Conservation (phyloP, 2,797 vertebrate species). For the Hydrocynus forskahlii region DNA sequence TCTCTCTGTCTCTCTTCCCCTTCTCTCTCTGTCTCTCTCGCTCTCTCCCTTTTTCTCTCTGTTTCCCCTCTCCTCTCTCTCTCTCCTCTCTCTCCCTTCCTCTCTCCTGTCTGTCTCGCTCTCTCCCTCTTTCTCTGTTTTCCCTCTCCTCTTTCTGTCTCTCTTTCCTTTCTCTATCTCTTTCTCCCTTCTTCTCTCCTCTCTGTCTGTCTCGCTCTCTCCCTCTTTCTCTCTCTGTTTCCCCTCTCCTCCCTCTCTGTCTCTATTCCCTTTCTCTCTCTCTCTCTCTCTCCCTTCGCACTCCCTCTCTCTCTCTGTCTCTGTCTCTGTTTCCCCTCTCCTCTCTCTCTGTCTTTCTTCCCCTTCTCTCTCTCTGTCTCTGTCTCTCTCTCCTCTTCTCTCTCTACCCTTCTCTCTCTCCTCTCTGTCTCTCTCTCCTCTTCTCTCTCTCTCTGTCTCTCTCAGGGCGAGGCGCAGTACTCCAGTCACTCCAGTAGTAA, state of each 20-base stretch:
- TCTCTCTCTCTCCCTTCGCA: too few species aligned
- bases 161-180: neutral
- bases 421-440: too few species aligned
- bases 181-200: neutral
- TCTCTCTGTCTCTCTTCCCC: too few species aligned
- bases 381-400: neutral
- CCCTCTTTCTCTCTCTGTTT: neutral
- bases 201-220: neutral
- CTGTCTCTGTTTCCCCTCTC: too few species aligned
- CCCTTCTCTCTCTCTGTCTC: neutral
- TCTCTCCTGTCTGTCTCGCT: too few species aligned
- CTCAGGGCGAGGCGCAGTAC: conserved; percentile 86
- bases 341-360: too few species aligned
- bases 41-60: neutral
- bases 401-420: neutral
- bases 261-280: too few species aligned
- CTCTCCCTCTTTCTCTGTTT: neutral
- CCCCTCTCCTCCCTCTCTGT: too few species aligned
- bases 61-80: too few species aligned
- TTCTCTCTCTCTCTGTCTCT: conserved; percentile 20
- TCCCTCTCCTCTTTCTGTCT: neutral
- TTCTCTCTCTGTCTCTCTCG: too few species aligned
- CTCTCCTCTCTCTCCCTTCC: too few species aligned
- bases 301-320: too few species aligned
- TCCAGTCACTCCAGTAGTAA: conserved; percentile 96